Evolutionary conservation across 2,797 vertebrate species (phyloP), one percentile per base, ranked within the genome.

Genomic region (Tadarida brasiliensis): DNA sequence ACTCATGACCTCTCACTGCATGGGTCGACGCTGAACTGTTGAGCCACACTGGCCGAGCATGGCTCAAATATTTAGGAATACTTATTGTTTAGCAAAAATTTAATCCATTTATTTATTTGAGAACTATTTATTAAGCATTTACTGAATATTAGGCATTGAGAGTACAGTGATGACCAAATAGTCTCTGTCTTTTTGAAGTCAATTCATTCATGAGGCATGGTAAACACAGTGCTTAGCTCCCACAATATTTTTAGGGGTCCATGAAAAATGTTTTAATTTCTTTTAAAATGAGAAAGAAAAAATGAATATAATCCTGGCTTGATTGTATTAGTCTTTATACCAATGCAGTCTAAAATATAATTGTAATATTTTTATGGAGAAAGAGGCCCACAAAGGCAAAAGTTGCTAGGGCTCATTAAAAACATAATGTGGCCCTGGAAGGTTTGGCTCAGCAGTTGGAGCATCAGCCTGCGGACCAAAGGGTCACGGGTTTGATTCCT

Each of bases 51-150:
- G 39, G 39, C 39, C 39, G 39, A 7, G 39, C 39, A 8, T 77
- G 35, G 7, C 26, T 77, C 30, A 87, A 76, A 78, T 87, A 84
- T 91, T 95, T 95, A 91, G 39, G 92, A 95, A 90, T 61, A 30
- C 3, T 80, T 73, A 6, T 80, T 91, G 11, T 57, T 88, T 54
- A 65, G 22, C n/a, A 93, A 92, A 84, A 68, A 47, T 94, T 83
- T 68, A 90, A 87, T 68, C 26, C 16, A 68, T 54, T 87, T 78
- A 78, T 81, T 73, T 28, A 90, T 19, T 74, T 57, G 9, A 74
- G 30, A 94, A 74, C 12, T 87, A 83, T 83, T 76, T 92, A 22
- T 80, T 84, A 86, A 90, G 73, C 17, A 91, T 22, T 22, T 84
- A 65, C 15, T 86, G 49, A 80, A 14, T 67, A 70, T 12, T 74